Evolutionary conservation across 2,888 invertebrate species (phyloP), one percentile per base, ranked within the genome.

Genomic region (Druceiella hillmani): DNA sequence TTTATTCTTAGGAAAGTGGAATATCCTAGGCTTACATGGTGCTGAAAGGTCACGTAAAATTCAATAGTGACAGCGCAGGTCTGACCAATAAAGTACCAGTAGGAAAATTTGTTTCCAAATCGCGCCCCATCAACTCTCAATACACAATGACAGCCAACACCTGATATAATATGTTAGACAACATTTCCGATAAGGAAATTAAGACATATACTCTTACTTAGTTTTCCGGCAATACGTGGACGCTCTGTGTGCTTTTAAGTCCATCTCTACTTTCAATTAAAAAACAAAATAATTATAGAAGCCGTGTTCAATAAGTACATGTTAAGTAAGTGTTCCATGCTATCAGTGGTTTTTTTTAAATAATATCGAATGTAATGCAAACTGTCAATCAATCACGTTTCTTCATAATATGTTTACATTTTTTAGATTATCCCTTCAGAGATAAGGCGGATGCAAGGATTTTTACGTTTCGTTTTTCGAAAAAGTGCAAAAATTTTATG

Each of bases 1-100:
- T 5, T 27, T 4, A 11, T 7, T 13, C 17, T 31, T 28, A 32
- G 27, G 7, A 9, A 4, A 22, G 30, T 31, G 17, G 10, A 33
- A 42, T 46, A 46, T 53, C 62, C 34, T 67, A 90, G 93, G 92
- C 89, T 3, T 93, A 93, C 66, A 83, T 94, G 76, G 93, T 94
- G 37, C 83, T 90, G 60, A 88, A 90, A 56, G 90, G 90, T 9
- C 83, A 84, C 28, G 90, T 87, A 15, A 89, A 90, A 57, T 76
- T 77, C 36, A 83, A 82, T 40, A 74, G 75, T 26, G 86, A 87
- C 52, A 80, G 80, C 51, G 78, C 85, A 3, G 81, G 81, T 33
- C 70, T 78, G 60, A 76, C 77, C 38, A 70, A 78, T 16, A 79
- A 79, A 56, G 66, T 75, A 27, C 75, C 76, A 32, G 77, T 79